These are phyloP conservation scores for Festucalex cinctus DNA, from an alignment of 2,113 vertebrate genomes.

Conservation along the genomic window DNA sequence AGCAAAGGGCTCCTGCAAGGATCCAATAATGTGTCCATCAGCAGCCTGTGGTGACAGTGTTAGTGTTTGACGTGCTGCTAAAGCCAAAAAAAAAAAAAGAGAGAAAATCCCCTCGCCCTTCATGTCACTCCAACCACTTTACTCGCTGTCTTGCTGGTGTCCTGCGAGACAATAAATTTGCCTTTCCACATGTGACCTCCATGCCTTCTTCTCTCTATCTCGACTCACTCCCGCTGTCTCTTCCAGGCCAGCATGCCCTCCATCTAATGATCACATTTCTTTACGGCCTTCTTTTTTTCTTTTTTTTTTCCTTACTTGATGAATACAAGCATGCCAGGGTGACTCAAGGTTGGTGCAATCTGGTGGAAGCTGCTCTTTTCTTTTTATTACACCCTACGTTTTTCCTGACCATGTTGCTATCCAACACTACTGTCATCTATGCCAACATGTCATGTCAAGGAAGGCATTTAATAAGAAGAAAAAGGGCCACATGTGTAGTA, in stretches of 20 bases:
- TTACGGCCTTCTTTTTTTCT: constrained; percentile 36
- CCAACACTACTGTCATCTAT: constrained; percentile 45
- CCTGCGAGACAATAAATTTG: constrained; percentile 20
- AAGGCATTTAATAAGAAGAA: too few species aligned
- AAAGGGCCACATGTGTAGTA: too few species aligned
- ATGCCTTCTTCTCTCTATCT: neutral
- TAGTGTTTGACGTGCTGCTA: constrained; percentile 43
- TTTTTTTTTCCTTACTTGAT: constrained; percentile 16
- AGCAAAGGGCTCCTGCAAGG: constrained; percentile 42
- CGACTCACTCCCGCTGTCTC: neutral
- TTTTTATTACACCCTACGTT: neutral
- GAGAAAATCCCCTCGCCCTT: constrained; percentile 52
- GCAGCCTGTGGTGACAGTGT: constrained; percentile 53
- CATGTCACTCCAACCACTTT: constrained; percentile 35
- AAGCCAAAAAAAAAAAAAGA: constrained; percentile 19
- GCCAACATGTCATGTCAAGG: neutral
- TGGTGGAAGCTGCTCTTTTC: constrained; percentile 24
- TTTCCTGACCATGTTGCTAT: constrained; percentile 20
- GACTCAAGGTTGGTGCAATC: constrained; percentile 55
- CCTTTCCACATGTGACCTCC: constrained; percentile 31
- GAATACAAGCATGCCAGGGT: constrained; percentile 34
- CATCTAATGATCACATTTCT: constrained; percentile 58
- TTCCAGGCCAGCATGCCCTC: constrained; percentile 22
- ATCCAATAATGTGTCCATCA: constrained; percentile 59
- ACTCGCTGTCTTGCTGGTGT: constrained; percentile 13